Percentiles rank a stretch among this genome's conserved stretches.
Conservation (phyloP, 2,113 vertebrate genomes). For the Lucifuga dentata region DNA sequence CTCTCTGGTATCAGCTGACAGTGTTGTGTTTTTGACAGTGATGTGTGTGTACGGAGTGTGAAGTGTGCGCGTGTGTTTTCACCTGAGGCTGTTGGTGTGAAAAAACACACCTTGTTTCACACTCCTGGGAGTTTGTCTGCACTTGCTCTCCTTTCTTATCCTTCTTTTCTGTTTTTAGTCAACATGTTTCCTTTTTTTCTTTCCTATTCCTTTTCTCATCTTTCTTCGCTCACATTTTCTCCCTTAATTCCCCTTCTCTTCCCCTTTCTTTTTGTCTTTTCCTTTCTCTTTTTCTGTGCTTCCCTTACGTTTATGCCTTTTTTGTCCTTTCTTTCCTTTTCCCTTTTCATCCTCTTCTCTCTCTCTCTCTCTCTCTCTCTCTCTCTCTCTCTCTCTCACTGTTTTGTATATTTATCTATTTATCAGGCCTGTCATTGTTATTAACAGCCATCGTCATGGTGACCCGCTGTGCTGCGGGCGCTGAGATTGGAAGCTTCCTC, state of each 20-base stretch:
- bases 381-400: neutral
- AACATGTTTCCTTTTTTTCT: neutral
- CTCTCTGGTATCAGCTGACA: no score
- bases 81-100: no score
- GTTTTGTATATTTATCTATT: constrained; percentile 52
- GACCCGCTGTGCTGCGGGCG: no score
- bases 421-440: no score
- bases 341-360: neutral
- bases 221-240: neutral
- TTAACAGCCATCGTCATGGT: no score
- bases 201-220: neutral
- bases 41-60: no score
- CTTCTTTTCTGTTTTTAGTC: neutral
- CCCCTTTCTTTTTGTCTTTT: neutral
- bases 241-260: neutral
- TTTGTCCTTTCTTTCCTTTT: neutral
- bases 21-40: no score
- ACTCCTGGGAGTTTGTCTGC: neutral
- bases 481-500: constrained; percentile 65
- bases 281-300: neutral
- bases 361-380: neutral
- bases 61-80: no score
- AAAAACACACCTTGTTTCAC: no score
- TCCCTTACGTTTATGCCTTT: neutral
- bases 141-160: neutral